Percentiles rank a stretch among this genome's conserved stretches.
Conservation (phyloP, 2,797 vertebrate genomes). For the Setipinna tenuifilis region DNA sequence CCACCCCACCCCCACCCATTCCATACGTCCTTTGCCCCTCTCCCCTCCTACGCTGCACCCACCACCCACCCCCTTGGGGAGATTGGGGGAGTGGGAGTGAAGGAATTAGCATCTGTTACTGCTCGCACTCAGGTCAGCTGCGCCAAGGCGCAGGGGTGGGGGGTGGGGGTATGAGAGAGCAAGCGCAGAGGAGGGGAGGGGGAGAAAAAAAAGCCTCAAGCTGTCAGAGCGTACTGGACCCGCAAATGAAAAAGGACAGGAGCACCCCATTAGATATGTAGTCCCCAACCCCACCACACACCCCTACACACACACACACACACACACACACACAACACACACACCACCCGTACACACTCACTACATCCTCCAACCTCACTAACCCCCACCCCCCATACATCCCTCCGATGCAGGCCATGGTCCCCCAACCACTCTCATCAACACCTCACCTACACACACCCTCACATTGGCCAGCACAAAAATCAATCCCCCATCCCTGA, state of each 20-base stretch:
- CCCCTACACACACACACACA: neutral
- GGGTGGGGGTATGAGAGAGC: neutral
- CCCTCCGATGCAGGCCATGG: neutral
- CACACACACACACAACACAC: constrained; percentile 17
- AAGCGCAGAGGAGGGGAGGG: neutral
- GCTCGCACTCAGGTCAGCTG: constrained; percentile 67
- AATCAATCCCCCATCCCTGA: constrained; percentile 5
- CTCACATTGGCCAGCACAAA: neutral
- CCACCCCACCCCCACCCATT: constrained; percentile 26
- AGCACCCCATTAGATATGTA: constrained; percentile 56
- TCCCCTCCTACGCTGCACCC: constrained; percentile 6
- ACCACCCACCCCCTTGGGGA: constrained; percentile 56
- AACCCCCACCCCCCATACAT: neutral
- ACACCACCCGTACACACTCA: constrained; percentile 17
- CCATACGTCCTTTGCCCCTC: too few species aligned
- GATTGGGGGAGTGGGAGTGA: constrained; percentile 62
- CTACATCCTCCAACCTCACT: neutral
- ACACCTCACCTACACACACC: constrained; percentile 30
- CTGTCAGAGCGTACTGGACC: constrained; percentile 64
- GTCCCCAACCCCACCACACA: neutral
- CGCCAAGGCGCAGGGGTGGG: constrained; percentile 45
- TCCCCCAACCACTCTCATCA: constrained; percentile 11
- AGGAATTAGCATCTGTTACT: constrained; percentile 81
- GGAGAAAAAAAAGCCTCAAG: constrained; percentile 53
- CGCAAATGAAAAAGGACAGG: constrained; percentile 65